Conservation (phyloP, 1,140 invertebrate genomes). For the Nautilus pompilius region DNA sequence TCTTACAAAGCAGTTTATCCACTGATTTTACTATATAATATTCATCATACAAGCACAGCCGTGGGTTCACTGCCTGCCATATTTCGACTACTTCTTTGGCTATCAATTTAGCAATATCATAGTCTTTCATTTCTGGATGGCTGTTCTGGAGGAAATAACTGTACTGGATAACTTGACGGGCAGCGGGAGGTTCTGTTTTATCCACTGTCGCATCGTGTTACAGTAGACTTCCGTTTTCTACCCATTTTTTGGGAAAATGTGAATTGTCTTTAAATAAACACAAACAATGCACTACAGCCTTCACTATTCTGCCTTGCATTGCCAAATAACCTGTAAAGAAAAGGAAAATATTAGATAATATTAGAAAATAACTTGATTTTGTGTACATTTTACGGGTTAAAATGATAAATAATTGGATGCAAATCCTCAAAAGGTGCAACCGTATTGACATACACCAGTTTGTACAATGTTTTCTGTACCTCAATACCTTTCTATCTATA, state of each 20-base stretch:
- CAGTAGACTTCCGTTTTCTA: not conserved
- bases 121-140: not conserved
- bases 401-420: not conserved
- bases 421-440: not conserved
- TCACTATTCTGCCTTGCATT: too few relatives aligned
- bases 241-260: not conserved
- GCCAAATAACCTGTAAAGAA: too few relatives aligned
- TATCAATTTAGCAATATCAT: too few relatives aligned
- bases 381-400: not conserved
- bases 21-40: not conserved
- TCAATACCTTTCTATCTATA: not conserved
- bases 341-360: too few relatives aligned
- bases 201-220: not conserved
- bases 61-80: not conserved
- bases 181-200: not conserved
- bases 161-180: not conserved
- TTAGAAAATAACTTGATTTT: not conserved
- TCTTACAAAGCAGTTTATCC: not conserved
- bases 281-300: too few relatives aligned
- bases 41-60: not conserved
- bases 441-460: not conserved
- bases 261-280: too few relatives aligned
- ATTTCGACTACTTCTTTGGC: not conserved
- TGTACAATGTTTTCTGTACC: not conserved
- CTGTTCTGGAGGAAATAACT: not conserved